Evolutionary conservation across 2,797 vertebrate species (phyloP).

Genomic region (Peromyscus nudipes): DNA sequence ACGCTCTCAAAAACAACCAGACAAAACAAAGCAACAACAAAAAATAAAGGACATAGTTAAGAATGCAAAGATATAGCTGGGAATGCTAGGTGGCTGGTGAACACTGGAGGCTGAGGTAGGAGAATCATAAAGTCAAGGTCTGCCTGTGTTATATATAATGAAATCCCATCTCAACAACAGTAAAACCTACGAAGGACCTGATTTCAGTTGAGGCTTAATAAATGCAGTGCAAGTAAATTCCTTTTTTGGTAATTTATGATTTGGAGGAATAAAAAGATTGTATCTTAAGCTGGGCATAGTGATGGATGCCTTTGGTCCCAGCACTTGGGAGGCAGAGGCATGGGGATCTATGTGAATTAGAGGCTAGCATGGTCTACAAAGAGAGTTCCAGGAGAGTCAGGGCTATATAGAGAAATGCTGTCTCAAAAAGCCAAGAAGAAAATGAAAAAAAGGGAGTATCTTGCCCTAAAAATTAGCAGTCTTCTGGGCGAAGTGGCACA

Average conservation of each 20-base stretch:
- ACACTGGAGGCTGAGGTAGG: neutral
- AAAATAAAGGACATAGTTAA: neutral
- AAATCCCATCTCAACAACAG: neutral
- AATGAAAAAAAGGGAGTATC: neutral
- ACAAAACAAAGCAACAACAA: neutral
- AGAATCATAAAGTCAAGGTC: neutral
- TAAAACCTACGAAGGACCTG: neutral
- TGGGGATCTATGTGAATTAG: neutral
- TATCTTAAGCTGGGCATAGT: neutral
- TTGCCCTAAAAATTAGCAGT: neutral
- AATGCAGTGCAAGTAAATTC: slow-evolving; percentile 31
- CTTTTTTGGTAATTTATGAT: slow-evolving; percentile 42
- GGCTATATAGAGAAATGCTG: neutral
- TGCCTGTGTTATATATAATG: neutral
- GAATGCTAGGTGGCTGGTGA: neutral
- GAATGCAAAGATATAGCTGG: neutral
- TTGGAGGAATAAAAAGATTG: slow-evolving; percentile 26
- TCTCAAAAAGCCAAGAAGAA: neutral
- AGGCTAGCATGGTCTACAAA: neutral
- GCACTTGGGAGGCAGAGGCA: neutral
- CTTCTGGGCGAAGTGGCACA: neutral
- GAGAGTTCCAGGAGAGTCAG: neutral
- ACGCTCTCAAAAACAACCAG: neutral
- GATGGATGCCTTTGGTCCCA: neutral
- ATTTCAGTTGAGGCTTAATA: slow-evolving; percentile 21